These are phyloP conservation scores for Gymnopithys bicolor DNA, from an alignment of 2,797 vertebrate genomes.

Conservation along the genomic window DNA sequence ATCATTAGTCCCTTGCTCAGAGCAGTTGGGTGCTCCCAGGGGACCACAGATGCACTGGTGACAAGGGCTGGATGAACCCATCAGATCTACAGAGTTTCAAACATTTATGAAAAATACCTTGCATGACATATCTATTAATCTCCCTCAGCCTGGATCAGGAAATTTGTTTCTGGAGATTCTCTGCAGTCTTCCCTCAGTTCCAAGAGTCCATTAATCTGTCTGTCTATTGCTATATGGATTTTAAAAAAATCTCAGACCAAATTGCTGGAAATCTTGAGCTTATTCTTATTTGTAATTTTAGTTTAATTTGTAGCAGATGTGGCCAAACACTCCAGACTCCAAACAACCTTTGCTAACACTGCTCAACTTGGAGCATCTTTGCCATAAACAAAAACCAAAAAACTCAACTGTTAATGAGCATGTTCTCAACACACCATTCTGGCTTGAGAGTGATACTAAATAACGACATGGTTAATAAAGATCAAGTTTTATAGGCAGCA, in stretches of 20 bases:
- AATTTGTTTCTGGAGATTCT: background rate
- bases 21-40: background rate
- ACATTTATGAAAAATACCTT: background rate
- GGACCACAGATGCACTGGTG: background rate
- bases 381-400: background rate
- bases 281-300: background rate
- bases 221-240: background rate
- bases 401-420: background rate
- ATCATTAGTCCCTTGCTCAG: background rate
- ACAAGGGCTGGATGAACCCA: background rate
- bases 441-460: background rate
- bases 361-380: background rate
- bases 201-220: background rate
- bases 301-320: background rate
- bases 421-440: accelerated
- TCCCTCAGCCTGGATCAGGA: background rate
- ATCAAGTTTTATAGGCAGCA: background rate
- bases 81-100: background rate
- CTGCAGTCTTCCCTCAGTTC: background rate
- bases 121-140: background rate
- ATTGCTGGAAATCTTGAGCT: background rate
- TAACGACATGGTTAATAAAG: background rate
- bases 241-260: background rate
- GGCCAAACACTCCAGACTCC: background rate
- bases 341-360: background rate